phyloP scores from a whole-genome alignment of 2,888 invertebrate species.

The Monopis laevigella region DNA sequence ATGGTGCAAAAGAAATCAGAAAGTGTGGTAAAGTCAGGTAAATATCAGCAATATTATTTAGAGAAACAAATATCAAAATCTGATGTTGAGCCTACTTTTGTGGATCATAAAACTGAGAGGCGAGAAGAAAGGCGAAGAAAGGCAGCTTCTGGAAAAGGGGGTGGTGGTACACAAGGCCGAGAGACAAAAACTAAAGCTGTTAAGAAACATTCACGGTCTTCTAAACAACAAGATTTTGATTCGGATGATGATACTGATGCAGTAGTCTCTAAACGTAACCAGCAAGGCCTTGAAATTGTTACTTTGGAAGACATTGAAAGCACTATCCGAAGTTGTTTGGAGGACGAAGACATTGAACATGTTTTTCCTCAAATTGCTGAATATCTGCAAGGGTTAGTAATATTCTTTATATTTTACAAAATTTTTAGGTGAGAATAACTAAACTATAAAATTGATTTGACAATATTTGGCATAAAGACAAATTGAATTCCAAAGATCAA shows the following conservation, averaged over 20 bases:
- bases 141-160: slow-evolving; percentile 86
- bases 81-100: slow-evolving; percentile 34
- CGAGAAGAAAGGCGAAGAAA: slow-evolving; percentile 91
- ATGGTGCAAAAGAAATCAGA: slow-evolving; percentile 74
- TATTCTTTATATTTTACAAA: too few species aligned
- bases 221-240: slow-evolving; percentile 68
- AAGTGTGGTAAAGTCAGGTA: slow-evolving; percentile 73
- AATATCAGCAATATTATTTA: slow-evolving; percentile 77
- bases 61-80: slow-evolving; percentile 71
- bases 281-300: slow-evolving; percentile 69
- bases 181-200: slow-evolving; percentile 95
- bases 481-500: too few species aligned
- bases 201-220: slow-evolving; percentile 76
- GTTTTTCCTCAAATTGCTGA: slow-evolving; percentile 74
- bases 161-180: slow-evolving; percentile 92
- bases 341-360: slow-evolving; percentile 79
- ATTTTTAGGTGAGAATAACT: too few species aligned
- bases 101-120: slow-evolving; percentile 72
- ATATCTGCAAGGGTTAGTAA: slow-evolving; percentile 73
- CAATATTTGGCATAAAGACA: too few species aligned
- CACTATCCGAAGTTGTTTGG: slow-evolving; percentile 67
- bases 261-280: slow-evolving; percentile 44
- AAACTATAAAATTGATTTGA: too few species aligned
- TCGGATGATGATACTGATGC: slow-evolving; percentile 76
- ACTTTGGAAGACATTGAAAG: slow-evolving; percentile 72